Percentiles rank a stretch among this genome's conserved stretches.
phyloP scores from a whole-genome alignment of 2,888 invertebrate genomes.

The Axea sp. region DNA sequence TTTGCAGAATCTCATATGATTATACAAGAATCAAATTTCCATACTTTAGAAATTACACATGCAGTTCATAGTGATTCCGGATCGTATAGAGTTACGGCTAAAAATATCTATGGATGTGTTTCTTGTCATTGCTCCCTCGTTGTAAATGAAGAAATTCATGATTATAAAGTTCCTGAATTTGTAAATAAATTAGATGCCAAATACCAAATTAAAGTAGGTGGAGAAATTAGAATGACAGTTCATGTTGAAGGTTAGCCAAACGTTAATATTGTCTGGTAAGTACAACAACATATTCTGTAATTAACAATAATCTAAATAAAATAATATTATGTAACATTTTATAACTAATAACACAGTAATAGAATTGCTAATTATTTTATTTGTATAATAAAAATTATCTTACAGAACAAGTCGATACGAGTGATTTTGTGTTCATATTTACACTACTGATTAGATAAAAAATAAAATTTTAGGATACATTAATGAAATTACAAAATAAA shows the following conservation, averaged over 20 bases:
- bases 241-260: constrained; percentile 84
- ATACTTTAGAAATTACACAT: constrained; percentile 91
- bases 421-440: too few species aligned
- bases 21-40: constrained; percentile 88
- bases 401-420: too few species aligned
- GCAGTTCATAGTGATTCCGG: constrained; percentile 90
- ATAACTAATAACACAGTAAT: too few species aligned
- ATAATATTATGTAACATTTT: too few species aligned
- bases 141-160: constrained; percentile 90
- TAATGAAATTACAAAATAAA: too few species aligned
- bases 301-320: too few species aligned
- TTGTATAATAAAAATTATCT: too few species aligned
- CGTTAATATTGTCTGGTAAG: constrained; percentile 88
- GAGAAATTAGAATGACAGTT: constrained; percentile 82
- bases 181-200: constrained; percentile 85
- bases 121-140: constrained; percentile 87
- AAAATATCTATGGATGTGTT: constrained; percentile 90
- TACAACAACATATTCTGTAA: constrained; percentile 11
- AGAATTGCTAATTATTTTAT: too few species aligned
- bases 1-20: constrained; percentile 72
- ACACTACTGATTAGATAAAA: too few species aligned
- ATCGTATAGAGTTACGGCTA: constrained; percentile 88
- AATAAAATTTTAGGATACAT: too few species aligned
- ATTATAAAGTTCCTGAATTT: constrained; percentile 90
- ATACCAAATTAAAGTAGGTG: constrained; percentile 83